A percentile compares a stretch with the other conserved stretches of the same genome.
Evolutionary conservation across 2,888 invertebrate genomes (phyloP).

Genomic region (Trilocha varians): DNA sequence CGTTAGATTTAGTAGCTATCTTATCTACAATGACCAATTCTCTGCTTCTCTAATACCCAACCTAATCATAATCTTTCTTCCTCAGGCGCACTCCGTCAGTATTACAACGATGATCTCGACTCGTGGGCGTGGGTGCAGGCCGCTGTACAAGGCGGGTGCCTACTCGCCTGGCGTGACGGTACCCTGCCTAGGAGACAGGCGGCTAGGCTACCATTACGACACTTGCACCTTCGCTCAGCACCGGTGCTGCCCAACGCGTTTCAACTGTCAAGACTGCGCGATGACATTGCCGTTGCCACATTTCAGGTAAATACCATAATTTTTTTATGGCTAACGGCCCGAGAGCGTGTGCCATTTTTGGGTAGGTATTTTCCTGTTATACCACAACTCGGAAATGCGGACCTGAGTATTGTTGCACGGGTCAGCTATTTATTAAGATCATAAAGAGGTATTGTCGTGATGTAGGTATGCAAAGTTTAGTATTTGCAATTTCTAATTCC

Average conservation of each 20-base stretch:
- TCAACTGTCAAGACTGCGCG: conserved; percentile 59
- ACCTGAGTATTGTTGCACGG: no score
- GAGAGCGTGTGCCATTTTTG: no score
- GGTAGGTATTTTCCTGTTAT: no score
- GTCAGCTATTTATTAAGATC: no score
- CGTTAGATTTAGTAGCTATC: no score
- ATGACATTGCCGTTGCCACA: conserved; percentile 63
- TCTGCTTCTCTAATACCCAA: no score
- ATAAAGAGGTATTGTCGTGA: no score
- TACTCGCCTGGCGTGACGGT: conserved; percentile 64
- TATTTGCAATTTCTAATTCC: no score
- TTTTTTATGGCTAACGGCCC: no score
- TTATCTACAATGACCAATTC: no score
- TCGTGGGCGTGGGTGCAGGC: conserved; percentile 65
- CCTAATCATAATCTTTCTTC: conserved; percentile 16
- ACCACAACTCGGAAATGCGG: no score
- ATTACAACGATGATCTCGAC: conserved; percentile 52
- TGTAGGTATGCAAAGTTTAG: no score
- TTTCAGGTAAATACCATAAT: conserved; percentile 65
- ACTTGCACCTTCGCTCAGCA: conserved; percentile 53
- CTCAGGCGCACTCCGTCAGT: conserved; percentile 60
- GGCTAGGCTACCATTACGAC: conserved; percentile 53
- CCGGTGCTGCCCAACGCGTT: conserved; percentile 54
- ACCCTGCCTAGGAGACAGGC: conserved; percentile 58
- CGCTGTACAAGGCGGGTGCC: conserved; percentile 53